Conservation (phyloP, 2,797 vertebrate species). For the Sebastes umbrosus region DNA sequence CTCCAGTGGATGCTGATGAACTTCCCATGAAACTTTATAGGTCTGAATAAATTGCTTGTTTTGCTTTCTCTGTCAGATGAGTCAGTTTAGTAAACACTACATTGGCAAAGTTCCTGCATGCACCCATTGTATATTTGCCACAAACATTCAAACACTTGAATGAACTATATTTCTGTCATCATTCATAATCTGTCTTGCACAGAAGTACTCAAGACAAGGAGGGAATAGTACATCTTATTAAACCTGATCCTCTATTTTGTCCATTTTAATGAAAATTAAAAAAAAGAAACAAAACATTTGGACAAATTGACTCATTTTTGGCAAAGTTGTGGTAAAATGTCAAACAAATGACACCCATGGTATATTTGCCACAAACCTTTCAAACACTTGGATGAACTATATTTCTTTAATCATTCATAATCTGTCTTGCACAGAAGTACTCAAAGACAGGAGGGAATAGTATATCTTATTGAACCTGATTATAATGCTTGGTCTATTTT, state of each 20-base stretch:
- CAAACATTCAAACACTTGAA: background rate
- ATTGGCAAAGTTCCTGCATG: background rate
- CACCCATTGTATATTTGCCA: background rate
- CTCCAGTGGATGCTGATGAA: constrained; percentile 4
- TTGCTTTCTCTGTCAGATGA: background rate
- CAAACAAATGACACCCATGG: too few relatives aligned
- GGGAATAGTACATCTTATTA: background rate
- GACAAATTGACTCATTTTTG: background rate
- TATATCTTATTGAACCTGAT: background rate
- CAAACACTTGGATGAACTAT: background rate
- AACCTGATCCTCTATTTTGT: background rate
- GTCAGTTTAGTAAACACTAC: constrained; percentile 3
- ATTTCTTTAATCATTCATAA: background rate
- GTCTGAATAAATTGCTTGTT: constrained; percentile 15
- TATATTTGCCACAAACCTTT: background rate
- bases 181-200: background rate
- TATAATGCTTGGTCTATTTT: background rate
- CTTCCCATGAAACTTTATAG: constrained; percentile 27
- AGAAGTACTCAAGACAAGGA: background rate
- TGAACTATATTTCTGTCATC: background rate
- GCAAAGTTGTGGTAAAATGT: background rate
- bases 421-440: background rate
- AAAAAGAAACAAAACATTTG: background rate
- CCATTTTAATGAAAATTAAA: background rate
- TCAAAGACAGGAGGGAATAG: background rate